phyloP scores from a whole-genome alignment of 37 sponge, comb jelly and placozoan genomes.

The Hexactinellida sp. region DNA sequence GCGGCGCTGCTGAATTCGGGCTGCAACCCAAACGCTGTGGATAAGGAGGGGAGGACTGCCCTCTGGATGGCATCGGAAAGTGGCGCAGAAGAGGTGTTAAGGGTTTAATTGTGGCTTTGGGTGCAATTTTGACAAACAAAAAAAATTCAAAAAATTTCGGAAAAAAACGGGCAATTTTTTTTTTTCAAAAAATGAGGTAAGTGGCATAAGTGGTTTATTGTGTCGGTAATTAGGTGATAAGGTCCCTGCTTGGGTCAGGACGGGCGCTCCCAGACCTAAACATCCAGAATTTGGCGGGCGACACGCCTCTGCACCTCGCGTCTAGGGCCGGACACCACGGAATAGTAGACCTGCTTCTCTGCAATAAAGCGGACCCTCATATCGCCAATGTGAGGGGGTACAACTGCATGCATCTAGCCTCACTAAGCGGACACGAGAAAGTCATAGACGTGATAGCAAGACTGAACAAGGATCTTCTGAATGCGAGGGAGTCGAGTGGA shows the following conservation, averaged over 20 bases:
- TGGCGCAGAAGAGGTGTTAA: not conserved
- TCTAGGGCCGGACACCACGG: not conserved
- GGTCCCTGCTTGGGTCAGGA: not conserved
- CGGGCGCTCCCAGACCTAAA: not conserved
- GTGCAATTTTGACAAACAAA: no score
- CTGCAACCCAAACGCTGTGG: conserved; percentile 9
- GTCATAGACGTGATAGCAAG: not conserved
- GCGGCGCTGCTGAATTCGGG: not conserved
- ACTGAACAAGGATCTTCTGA: not conserved
- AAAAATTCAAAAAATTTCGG: no score
- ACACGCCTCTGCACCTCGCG: not conserved
- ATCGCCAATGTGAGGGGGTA: not conserved
- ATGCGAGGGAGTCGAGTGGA: not conserved
- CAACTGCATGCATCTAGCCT: not conserved
- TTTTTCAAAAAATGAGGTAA: no score
- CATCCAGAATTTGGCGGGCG: not conserved
- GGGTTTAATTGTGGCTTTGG: not conserved
- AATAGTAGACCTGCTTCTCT: not conserved
- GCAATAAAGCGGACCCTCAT: not conserved
- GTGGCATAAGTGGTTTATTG: not conserved
- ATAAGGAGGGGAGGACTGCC: not conserved
- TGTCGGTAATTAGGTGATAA: not conserved
- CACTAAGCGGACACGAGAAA: not conserved
- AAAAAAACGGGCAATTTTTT: no score
- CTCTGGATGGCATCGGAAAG: not conserved